Percentiles rank a stretch among this genome's conserved stretches.
phyloP scores from a whole-genome alignment of 2,888 invertebrate species.

The Phortica okadai region DNA sequence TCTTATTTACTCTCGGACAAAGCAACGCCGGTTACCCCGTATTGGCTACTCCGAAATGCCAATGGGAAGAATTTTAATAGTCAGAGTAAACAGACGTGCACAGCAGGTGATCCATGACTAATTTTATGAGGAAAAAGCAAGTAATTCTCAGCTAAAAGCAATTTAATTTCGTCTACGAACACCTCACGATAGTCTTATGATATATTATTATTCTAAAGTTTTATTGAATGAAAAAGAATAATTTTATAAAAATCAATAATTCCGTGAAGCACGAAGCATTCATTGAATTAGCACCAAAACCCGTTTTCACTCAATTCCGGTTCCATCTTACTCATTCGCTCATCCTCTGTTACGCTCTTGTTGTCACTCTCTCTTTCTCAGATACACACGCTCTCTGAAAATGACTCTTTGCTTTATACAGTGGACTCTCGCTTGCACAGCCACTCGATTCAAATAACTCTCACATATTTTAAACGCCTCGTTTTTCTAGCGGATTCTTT shows the following conservation, averaged over 20 bases:
- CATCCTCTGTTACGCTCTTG: slow-evolving; percentile 22
- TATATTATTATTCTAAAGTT: background rate
- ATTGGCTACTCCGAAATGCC: background rate
- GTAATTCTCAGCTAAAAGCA: too few relatives aligned
- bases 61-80: background rate
- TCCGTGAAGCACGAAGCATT: background rate
- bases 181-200: background rate
- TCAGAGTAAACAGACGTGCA: background rate
- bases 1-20: slow-evolving; percentile 22
- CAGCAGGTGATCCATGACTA: background rate
- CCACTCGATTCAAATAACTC: too few relatives aligned
- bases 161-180: too few relatives aligned
- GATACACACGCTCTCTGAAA: too few relatives aligned
- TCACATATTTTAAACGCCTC: too few relatives aligned
- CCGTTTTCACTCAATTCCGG: slow-evolving; percentile 12
- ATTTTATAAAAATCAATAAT: slow-evolving; percentile 7
- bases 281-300: background rate
- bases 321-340: background rate
- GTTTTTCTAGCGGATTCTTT: too few relatives aligned
- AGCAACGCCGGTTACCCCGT: background rate
- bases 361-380: slow-evolving; percentile 32
- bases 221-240: background rate
- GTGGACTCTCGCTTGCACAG: too few relatives aligned
- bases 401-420: too few relatives aligned
- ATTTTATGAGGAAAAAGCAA: background rate